Conservation (phyloP, 2,888 invertebrate species). For the Caenorhabditis sulstoni region DNA sequence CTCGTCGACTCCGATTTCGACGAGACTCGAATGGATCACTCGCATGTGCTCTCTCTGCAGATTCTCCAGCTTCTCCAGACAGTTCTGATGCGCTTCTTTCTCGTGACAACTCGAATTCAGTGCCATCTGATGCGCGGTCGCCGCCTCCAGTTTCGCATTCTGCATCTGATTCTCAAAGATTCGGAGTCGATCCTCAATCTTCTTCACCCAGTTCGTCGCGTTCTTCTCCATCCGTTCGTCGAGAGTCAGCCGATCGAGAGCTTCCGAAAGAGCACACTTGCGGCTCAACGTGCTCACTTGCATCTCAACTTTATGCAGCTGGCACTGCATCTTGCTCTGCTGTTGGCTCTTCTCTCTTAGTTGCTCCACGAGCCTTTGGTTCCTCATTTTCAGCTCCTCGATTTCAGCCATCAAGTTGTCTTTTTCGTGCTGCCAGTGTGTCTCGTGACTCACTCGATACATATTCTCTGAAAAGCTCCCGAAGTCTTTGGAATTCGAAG, state of each 20-base stretch:
- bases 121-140: conserved; percentile 72
- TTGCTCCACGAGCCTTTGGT: conserved; percentile 75
- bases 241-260: conserved; percentile 71
- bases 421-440: conserved; percentile 65
- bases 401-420: conserved; percentile 69
- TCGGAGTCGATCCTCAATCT: conserved; percentile 72
- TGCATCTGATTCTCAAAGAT: conserved; percentile 72
- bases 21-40: conserved; percentile 64
- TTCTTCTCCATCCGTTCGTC: conserved; percentile 66
- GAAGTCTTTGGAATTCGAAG: background rate
- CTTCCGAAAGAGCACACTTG: conserved; percentile 70
- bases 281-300: conserved; percentile 68
- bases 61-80: conserved; percentile 77
- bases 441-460: conserved; percentile 60
- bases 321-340: conserved; percentile 71
- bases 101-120: conserved; percentile 70
- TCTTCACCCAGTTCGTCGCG: conserved; percentile 53
- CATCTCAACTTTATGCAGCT: conserved; percentile 69
- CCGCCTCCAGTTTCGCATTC: conserved; percentile 67
- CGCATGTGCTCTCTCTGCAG: conserved; percentile 77
- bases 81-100: conserved; percentile 71
- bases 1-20: conserved; percentile 47
- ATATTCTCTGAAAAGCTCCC: conserved; percentile 58
- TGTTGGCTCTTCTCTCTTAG: conserved; percentile 76
- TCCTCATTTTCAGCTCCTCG: conserved; percentile 71